These are phyloP conservation scores for Conistra vaccinii DNA, from an alignment of 2,888 invertebrate genomes.

Conservation along the genomic window DNA sequence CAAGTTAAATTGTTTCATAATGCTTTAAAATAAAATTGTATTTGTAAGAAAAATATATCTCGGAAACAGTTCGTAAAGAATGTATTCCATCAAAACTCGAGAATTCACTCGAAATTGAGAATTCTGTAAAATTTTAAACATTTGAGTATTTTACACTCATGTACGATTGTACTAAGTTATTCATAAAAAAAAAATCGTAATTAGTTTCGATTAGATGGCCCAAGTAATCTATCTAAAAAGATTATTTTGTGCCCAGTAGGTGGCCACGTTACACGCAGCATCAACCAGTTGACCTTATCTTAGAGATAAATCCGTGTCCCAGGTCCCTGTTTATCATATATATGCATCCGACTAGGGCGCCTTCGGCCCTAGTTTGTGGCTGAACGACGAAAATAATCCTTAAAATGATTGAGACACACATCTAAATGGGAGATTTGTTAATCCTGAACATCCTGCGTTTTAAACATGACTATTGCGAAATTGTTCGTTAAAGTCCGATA, in stretches of 20 bases:
- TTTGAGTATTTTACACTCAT: constrained; percentile 3
- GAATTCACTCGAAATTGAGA: constrained; percentile 6
- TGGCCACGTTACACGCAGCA: neutral
- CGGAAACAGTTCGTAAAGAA: constrained; percentile 9
- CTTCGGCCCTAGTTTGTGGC: neutral
- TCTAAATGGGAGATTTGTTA: neutral
- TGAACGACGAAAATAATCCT: neutral
- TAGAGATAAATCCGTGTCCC: neutral
- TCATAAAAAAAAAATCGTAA: neutral
- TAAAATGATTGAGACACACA: neutral
- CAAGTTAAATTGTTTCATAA: neutral
- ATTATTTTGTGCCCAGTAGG: no score
- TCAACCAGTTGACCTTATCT: neutral
- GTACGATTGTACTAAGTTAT: neutral
- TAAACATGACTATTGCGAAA: constrained; percentile 4
- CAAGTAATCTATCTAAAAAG: neutral
- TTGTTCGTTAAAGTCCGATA: constrained; percentile 15
- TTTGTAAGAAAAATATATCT: neutral
- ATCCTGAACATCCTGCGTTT: neutral
- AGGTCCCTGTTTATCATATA: neutral
- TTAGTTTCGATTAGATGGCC: neutral
- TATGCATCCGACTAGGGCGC: neutral
- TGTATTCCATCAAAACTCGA: constrained; percentile 6
- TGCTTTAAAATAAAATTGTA: neutral
- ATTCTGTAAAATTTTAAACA: constrained; percentile 23